phyloP scores from a whole-genome alignment of 1,140 invertebrate species.

The Colletes latitarsis region DNA sequence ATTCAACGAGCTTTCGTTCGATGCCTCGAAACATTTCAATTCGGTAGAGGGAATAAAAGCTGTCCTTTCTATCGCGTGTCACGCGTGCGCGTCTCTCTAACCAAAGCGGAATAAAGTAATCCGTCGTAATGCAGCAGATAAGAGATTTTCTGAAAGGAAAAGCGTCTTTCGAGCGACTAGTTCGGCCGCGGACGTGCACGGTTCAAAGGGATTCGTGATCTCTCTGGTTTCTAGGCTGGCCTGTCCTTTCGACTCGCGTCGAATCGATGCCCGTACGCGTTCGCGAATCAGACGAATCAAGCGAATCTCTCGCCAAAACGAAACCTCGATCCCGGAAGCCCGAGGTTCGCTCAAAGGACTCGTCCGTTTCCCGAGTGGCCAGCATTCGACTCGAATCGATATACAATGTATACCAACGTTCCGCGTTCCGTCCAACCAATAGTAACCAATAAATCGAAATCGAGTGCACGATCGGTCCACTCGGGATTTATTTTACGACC shows the following conservation, averaged over 20 bases:
- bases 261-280: neutral
- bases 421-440: neutral
- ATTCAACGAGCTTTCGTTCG: no score
- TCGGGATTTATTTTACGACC: no score
- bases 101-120: conserved; percentile 2
- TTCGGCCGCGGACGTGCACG: neutral
- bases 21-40: no score
- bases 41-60: neutral
- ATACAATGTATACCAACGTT: neutral
- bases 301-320: conserved; percentile 1
- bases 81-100: neutral
- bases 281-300: neutral
- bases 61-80: neutral
- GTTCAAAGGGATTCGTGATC: conserved; percentile 9
- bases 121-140: neutral
- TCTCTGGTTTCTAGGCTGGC: neutral
- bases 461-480: no score
- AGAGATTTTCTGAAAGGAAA: neutral
- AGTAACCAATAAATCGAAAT: no score
- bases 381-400: neutral
- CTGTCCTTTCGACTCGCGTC: no score
- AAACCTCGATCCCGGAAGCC: conserved; percentile 2
- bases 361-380: neutral
- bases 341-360: neutral
- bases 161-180: neutral